Percentiles rank a stretch among this genome's conserved stretches.
phyloP scores from a whole-genome alignment of 2,113 vertebrate species.

The Galbula dea region DNA sequence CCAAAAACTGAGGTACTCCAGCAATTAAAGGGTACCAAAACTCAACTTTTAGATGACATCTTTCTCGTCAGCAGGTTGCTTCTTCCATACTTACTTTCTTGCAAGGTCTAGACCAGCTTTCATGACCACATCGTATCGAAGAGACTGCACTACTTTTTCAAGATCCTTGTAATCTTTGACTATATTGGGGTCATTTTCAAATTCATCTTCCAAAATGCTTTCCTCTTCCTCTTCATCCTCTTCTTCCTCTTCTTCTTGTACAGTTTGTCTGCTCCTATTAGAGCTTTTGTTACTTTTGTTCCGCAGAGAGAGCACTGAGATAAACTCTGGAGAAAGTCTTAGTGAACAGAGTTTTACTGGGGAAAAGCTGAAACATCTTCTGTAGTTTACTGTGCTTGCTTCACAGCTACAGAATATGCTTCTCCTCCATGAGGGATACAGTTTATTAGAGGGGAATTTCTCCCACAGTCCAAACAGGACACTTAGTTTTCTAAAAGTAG shows the following conservation, averaged over 20 bases:
- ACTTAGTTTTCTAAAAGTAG: slow-evolving; percentile 65
- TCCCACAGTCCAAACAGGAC: slow-evolving; percentile 67
- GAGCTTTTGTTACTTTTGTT: slow-evolving; percentile 84
- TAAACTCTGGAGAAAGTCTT: slow-evolving; percentile 54
- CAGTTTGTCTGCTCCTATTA: slow-evolving; percentile 69
- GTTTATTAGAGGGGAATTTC: slow-evolving; percentile 46
- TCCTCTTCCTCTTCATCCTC: slow-evolving; percentile 63
- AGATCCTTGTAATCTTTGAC: slow-evolving; percentile 90
- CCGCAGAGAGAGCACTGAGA: slow-evolving; percentile 69
- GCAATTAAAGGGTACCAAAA: not conserved
- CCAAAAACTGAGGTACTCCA: not conserved
- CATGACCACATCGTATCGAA: slow-evolving; percentile 88
- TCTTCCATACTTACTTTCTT: slow-evolving; percentile 85
- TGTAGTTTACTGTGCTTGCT: slow-evolving; percentile 33
- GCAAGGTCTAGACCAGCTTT: slow-evolving; percentile 88
- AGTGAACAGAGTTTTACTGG: slow-evolving; percentile 38
- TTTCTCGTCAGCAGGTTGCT: not conserved
- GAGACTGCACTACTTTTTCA: slow-evolving; percentile 85
- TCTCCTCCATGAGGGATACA: slow-evolving; percentile 51
- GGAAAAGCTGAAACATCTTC: slow-evolving; percentile 43
- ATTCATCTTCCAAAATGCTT: slow-evolving; percentile 79
- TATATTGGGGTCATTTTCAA: slow-evolving; percentile 65
- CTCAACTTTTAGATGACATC: not conserved
- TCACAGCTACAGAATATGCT: slow-evolving; percentile 47
- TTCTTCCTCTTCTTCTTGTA: slow-evolving; percentile 73